Base-by-base conservation (phyloP, 2,113 vertebrate species). In the Equus quagga region DNA sequence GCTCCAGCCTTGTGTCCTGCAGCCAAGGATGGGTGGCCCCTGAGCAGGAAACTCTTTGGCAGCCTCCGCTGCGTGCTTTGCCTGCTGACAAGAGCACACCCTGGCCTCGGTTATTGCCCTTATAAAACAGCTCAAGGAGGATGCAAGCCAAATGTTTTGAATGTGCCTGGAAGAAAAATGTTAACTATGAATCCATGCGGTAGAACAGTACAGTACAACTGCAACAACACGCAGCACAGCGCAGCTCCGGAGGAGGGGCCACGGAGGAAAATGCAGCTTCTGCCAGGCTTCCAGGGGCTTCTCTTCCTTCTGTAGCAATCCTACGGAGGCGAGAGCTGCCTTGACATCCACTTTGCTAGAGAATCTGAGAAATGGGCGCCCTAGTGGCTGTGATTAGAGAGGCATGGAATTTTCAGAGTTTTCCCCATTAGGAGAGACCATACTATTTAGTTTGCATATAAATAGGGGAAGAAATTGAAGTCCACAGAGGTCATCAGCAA, bases 41-140 rank as follows among this genome's bases (percentile, higher is more conserved):
- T 0, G 26, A 96, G 94, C 96, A 98, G 97, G 96, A 97, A 98
- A 98, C 96, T 92, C 97, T 97, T 87, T 98, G 98, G 98, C 98
- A 97, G 96, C 87, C 51, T 97, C 31, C 7, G 17, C 97, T 75
- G 97, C 67, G 8, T 97, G 97, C 97, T 97, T 95, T 94, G 96
- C 97, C 89, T 96, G 96, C 97, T 96, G 97, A 98, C 97, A 98
- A 96, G 88, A 97, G 97, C 97, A 98, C 97, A 98, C 97, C 97
- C 97, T 97, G 96, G 98, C 95, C 97, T 97, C 58, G 19, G 96
- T 98, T 98, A 98, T 83, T 98, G 97, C 94, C 92, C 97, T 98
- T 98, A 98, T 98, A 98, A 98, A 98, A 98, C 97, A 98, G 97
- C 92, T 95, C 94, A 17, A 64, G 79, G 70, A 95, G 96, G 65